These are phyloP conservation scores for Diplolepis rosae DNA, from an alignment of 2,888 invertebrate species.

Conservation along the genomic window DNA sequence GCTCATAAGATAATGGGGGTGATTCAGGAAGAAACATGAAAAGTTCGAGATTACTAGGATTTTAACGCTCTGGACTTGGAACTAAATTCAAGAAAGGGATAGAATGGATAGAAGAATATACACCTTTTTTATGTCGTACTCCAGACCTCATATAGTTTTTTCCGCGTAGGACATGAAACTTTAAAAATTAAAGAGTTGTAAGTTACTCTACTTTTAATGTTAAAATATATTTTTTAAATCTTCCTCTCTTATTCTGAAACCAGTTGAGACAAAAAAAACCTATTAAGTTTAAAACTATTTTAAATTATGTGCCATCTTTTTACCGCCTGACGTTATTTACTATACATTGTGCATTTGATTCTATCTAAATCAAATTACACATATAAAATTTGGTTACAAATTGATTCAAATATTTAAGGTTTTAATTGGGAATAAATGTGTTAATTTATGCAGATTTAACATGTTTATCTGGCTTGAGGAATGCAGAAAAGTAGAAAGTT, in stretches of 20 bases:
- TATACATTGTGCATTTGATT: neutral
- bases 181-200: neutral
- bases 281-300: neutral
- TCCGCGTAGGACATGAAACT: neutral
- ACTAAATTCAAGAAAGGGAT: neutral
- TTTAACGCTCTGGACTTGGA: slow-evolving; percentile 41
- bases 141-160: neutral
- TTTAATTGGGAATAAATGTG: neutral
- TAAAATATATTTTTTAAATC: neutral
- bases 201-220: neutral
- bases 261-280: too few species aligned
- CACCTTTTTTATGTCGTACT: slow-evolving; percentile 6
- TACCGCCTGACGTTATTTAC: too few species aligned
- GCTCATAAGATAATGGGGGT: slow-evolving; percentile 47
- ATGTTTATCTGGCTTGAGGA: neutral
- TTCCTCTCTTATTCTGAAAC: too few species aligned
- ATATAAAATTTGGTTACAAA: neutral
- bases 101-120: neutral
- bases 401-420: neutral
- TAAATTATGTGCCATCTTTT: neutral
- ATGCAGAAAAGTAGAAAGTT: slow-evolving; percentile 3
- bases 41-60: slow-evolving; percentile 69
- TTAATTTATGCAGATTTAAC: slow-evolving; percentile 5
- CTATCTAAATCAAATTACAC: too few species aligned
- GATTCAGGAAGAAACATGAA: slow-evolving; percentile 68